A percentile compares a stretch with the other conserved stretches of the same genome.
phyloP scores from a whole-genome alignment of 2,797 vertebrate genomes.

The Hypotaenidia philippensis region DNA sequence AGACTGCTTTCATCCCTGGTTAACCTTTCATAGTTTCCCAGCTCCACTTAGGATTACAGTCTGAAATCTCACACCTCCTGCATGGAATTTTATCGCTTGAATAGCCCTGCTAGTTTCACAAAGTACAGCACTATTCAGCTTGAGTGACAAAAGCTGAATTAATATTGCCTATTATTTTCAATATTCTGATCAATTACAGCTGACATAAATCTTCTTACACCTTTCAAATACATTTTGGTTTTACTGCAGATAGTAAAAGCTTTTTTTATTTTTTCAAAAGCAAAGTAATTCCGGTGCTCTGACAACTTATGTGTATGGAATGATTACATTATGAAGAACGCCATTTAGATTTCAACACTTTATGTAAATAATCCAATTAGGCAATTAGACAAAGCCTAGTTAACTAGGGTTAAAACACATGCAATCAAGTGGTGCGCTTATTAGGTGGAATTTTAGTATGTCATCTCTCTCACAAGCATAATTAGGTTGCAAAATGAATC shows the following conservation, averaged over 20 bases:
- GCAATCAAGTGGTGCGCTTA: conserved; percentile 54
- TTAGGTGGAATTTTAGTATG: conserved; percentile 22
- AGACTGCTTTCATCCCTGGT: background rate
- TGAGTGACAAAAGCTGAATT: background rate
- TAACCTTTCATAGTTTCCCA: background rate
- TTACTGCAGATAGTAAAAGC: background rate
- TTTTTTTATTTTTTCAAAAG: background rate
- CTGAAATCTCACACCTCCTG: background rate
- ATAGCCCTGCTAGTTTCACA: background rate
- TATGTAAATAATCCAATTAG: conserved; percentile 71
- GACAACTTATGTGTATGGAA: conserved; percentile 32
- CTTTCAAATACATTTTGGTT: background rate
- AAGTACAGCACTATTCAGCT: background rate
- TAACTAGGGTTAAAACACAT: conserved; percentile 70
- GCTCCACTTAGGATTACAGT: background rate
- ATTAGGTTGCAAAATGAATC: conserved; percentile 52
- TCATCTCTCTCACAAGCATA: background rate
- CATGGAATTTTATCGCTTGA: background rate
- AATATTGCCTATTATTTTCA: background rate
- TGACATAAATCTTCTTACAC: background rate
- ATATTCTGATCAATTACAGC: background rate
- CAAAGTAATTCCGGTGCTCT: background rate
- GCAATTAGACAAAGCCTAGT: conserved; percentile 72
- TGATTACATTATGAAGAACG: conserved; percentile 45
- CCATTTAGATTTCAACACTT: conserved; percentile 61